A percentile compares a stretch with the other conserved stretches of the same genome.
Evolutionary conservation across 2,113 vertebrate genomes (phyloP).

Genomic region (Mystacornis crossleyi): DNA sequence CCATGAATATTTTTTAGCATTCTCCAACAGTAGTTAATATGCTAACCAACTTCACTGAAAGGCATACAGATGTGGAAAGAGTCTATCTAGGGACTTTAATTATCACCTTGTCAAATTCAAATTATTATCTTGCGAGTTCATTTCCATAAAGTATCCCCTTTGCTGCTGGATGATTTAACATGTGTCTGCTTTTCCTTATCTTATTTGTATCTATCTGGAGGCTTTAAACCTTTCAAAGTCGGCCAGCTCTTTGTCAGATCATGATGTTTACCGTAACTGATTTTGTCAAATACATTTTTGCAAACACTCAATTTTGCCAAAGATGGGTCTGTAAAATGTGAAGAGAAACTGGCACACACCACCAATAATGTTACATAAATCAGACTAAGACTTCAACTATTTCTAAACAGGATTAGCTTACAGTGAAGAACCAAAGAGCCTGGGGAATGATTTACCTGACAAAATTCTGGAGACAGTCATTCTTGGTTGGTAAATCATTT

Average conservation of each 20-base stretch:
- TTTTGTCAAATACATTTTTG: slow-evolving; percentile 68
- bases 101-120: slow-evolving; percentile 91
- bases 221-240: slow-evolving; percentile 58
- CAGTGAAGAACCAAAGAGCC: slow-evolving; percentile 33
- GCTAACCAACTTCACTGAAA: slow-evolving; percentile 79
- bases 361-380: slow-evolving; percentile 48
- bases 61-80: slow-evolving; percentile 79
- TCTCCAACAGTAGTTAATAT: slow-evolving; percentile 77
- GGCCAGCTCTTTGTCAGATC: slow-evolving; percentile 53
- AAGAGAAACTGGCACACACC: background rate
- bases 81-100: slow-evolving; percentile 88
- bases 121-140: slow-evolving; percentile 84
- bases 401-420: slow-evolving; percentile 43
- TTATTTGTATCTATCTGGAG: slow-evolving; percentile 74
- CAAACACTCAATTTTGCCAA: slow-evolving; percentile 57
- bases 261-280: slow-evolving; percentile 64
- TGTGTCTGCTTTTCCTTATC: slow-evolving; percentile 75
- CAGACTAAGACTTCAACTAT: slow-evolving; percentile 36
- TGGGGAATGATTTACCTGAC: background rate
- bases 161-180: slow-evolving; percentile 77
- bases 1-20: slow-evolving; percentile 76
- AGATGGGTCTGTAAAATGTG: slow-evolving; percentile 6
- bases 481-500: slow-evolving; percentile 29
- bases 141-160: slow-evolving; percentile 82
- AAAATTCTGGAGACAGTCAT: background rate